These are phyloP conservation scores for Pagrus major DNA, from an alignment of 2,113 vertebrate genomes.

Conservation along the genomic window DNA sequence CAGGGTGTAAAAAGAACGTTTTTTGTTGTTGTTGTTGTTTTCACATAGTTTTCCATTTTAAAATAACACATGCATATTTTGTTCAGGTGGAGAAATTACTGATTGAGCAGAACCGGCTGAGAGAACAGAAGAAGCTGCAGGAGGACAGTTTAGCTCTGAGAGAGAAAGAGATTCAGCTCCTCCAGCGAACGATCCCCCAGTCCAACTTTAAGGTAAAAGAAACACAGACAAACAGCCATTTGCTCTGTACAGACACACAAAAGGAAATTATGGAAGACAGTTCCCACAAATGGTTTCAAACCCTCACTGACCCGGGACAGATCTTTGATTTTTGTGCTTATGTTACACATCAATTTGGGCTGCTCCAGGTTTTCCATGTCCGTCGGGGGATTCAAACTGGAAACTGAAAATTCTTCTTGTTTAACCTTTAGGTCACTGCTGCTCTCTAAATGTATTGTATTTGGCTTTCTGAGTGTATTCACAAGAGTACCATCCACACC, in stretches of 20 bases:
- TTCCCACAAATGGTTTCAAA: not conserved
- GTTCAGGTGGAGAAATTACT: slow-evolving; percentile 77
- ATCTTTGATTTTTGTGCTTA: not conserved
- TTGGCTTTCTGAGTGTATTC: not conserved
- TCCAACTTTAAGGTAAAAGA: slow-evolving; percentile 67
- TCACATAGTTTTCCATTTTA: not conserved
- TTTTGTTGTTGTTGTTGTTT: too few relatives aligned
- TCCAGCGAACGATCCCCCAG: slow-evolving; percentile 27
- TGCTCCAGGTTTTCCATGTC: not conserved
- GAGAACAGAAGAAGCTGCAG: slow-evolving; percentile 60
- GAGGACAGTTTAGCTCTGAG: slow-evolving; percentile 53
- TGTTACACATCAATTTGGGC: not conserved
- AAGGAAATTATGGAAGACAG: not conserved
- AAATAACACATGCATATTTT: not conserved
- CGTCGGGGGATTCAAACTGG: not conserved
- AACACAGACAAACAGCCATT: not conserved
- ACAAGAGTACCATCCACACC: not conserved
- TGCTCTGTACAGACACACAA: not conserved
- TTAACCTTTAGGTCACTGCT: not conserved
- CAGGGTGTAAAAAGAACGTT: not conserved
- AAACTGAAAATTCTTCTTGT: not conserved
- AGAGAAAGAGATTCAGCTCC: slow-evolving; percentile 40
- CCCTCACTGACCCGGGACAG: not conserved
- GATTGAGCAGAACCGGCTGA: slow-evolving; percentile 71
- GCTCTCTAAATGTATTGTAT: not conserved